A percentile compares a stretch with the other conserved stretches of the same genome.
phyloP scores from a whole-genome alignment of 1,140 invertebrate species.

The Apis dorsata region DNA sequence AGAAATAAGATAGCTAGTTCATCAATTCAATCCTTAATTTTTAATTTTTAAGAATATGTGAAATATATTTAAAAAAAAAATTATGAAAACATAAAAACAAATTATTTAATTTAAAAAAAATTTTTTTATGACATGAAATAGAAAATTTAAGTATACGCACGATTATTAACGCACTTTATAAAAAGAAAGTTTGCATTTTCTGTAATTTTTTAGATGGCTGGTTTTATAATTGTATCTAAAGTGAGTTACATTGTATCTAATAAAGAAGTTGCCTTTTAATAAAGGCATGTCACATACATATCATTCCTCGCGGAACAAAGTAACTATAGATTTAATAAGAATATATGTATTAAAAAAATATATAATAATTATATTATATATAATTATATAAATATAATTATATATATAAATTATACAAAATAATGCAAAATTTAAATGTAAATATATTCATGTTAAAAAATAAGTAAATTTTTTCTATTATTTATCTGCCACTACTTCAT shows the following conservation, averaged over 20 bases:
- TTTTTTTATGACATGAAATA: conserved; percentile 26
- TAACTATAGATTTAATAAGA: conserved; percentile 75
- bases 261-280: conserved; percentile 39
- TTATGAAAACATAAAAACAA: neutral
- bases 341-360: neutral
- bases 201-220: conserved; percentile 40
- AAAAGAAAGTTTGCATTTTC: conserved; percentile 9
- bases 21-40: neutral
- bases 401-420: conserved; percentile 36
- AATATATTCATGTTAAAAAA: conserved; percentile 53
- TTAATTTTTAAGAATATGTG: neutral
- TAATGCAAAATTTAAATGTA: conserved; percentile 50
- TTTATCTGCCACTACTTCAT: conserved; percentile 16
- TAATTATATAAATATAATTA: too few species aligned
- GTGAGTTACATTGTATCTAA: neutral
- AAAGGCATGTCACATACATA: conserved; percentile 74
- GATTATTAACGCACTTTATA: conserved; percentile 32
- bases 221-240: conserved; percentile 21
- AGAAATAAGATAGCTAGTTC: neutral
- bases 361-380: neutral
- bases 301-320: conserved; percentile 78
- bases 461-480: conserved; percentile 55
- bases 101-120: conserved; percentile 32
- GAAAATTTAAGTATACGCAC: conserved; percentile 36
- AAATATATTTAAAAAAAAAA: neutral